Base-by-base conservation (phyloP, 2,113 vertebrate genomes). In the Tricholaema leucomelas region DNA sequence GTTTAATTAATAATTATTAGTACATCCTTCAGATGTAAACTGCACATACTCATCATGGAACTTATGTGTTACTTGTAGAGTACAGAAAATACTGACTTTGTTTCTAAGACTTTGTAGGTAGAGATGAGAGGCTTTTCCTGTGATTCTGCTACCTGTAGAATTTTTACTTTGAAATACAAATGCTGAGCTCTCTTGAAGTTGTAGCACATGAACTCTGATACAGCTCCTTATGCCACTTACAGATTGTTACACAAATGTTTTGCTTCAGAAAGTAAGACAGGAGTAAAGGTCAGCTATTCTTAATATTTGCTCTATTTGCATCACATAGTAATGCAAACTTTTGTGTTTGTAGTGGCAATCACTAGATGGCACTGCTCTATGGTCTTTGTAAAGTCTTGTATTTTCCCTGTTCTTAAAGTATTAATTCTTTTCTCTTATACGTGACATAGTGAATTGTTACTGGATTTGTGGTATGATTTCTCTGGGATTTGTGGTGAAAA, bases 301-400 rank as follows among this genome's bases (percentile, higher is more conserved):
- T 70, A 80, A 27, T 60, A 60, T 7, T 52, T 12, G 28, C 10
- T 73, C 40, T 91, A 17, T 79, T 76, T 88, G 44, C 30, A 48
- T 36, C 31, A 24, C 5, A 6, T 72, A 50, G 30, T 74, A 81
- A 60, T 81, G 25, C 5, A 35, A 81, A 36, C 12, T 33, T 76
- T 66, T 77, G 61, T 88, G 60, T 91, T 92, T 88, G 54, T 90
- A 33, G 20, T 71, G 80, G n/a, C 73, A 95, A 82, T 94, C 93
- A 84, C 93, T 95, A 95, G 92, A 76, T 94, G 92, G 94, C 93
- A 92, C 58, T 96, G 91, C 85, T 87, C 69, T 85, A 81, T 93
- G 94, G 8, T 89, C 35, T 92, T 93, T 91, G 44, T 69, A 73
- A 91, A 16, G 63, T 50, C 6, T 59, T 85, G 9, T 8, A 17